Conservation (phyloP, 2,113 vertebrate genomes). For the Murina feae region DNA sequence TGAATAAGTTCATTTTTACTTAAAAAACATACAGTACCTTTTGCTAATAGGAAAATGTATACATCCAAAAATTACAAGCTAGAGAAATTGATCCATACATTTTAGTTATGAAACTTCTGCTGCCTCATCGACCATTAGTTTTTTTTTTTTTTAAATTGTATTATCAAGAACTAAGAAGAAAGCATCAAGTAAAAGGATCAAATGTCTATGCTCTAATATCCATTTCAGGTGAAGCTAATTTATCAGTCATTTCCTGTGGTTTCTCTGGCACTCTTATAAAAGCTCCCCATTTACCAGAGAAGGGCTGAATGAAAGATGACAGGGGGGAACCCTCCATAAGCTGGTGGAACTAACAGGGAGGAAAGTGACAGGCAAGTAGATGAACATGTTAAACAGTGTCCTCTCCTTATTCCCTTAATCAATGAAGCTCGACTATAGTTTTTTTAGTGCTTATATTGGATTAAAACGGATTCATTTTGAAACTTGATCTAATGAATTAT, state of each 20-base stretch:
- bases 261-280: background rate
- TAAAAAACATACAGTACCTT: background rate
- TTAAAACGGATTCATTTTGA: background rate
- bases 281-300: background rate
- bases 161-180: background rate
- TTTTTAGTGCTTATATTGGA: background rate
- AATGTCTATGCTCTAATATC: background rate
- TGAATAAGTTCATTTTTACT: conserved; percentile 21
- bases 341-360: background rate
- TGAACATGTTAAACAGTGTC: background rate
- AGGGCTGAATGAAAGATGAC: background rate
- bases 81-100: background rate
- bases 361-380: background rate
- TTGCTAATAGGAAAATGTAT: background rate
- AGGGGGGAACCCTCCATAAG: background rate
- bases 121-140: background rate
- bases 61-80: background rate
- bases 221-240: background rate
- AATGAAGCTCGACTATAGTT: background rate
- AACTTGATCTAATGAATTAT: background rate
- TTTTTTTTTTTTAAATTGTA: background rate
- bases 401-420: background rate
- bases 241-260: background rate
- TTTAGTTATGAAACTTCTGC: background rate
- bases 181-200: background rate